A percentile compares a stretch with the other conserved stretches of the same genome.
Conservation (phyloP, 1,140 invertebrate species). For the Drosophila sproati region DNA sequence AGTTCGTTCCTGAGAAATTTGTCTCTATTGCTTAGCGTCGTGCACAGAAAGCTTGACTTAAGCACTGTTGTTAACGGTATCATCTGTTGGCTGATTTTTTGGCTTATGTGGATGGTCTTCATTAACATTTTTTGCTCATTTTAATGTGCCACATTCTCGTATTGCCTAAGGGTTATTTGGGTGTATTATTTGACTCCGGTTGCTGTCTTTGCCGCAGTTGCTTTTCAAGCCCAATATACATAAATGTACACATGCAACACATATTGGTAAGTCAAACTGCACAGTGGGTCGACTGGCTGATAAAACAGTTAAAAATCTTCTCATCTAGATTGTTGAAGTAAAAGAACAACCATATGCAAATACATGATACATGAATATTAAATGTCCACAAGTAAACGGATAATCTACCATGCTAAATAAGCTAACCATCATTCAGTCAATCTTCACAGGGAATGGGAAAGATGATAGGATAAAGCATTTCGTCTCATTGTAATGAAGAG, state of each 20-base stretch:
- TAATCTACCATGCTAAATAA: not conserved
- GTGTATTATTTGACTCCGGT: conserved; percentile 39
- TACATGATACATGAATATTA: too few species aligned
- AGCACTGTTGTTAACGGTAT: not conserved
- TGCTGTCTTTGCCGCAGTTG: conserved; percentile 12
- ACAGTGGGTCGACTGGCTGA: not conserved
- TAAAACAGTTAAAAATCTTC: too few species aligned
- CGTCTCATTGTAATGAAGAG: not conserved
- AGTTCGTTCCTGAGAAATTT: too few species aligned
- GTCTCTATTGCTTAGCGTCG: too few species aligned
- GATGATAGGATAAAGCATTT: not conserved
- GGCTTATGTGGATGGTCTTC: conserved; percentile 51
- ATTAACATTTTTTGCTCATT: conserved; percentile 73
- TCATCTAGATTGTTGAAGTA: too few species aligned
- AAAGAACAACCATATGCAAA: too few species aligned
- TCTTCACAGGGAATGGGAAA: not conserved
- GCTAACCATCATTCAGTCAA: not conserved
- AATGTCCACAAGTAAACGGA: too few species aligned
- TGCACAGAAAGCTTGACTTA: too few species aligned
- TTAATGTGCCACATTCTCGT: conserved; percentile 47
- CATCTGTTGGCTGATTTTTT: conserved; percentile 21
- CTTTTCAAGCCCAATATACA: conserved; percentile 24
- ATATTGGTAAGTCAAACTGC: conserved; percentile 2
- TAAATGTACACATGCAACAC: conserved; percentile 23
- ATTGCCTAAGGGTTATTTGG: conserved; percentile 60